A percentile compares a stretch with the other conserved stretches of the same genome.
Conservation (phyloP, 2,888 invertebrate genomes). For the Octodonta nipae region DNA sequence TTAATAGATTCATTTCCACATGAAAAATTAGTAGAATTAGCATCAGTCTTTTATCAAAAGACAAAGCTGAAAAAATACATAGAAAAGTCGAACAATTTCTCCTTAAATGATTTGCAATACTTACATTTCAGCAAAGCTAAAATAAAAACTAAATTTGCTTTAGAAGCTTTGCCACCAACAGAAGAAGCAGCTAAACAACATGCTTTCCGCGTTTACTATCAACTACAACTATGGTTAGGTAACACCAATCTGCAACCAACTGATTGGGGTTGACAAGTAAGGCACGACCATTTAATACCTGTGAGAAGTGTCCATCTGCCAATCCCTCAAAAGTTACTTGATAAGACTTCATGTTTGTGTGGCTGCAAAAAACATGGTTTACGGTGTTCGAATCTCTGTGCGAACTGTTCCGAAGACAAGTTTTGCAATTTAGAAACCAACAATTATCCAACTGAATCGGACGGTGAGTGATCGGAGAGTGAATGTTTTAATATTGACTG, state of each 20-base stretch:
- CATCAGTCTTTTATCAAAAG: background rate
- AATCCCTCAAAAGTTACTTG: slow-evolving; percentile 1
- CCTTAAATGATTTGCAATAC: slow-evolving; percentile 1
- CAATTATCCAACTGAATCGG: no score
- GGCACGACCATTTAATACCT: background rate
- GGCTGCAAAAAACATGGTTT: slow-evolving; percentile 1
- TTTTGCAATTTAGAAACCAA: background rate
- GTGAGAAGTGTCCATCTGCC: background rate
- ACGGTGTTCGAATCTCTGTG: slow-evolving; percentile 1
- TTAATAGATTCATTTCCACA: background rate
- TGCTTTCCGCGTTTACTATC: no score
- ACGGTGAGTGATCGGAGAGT: no score
- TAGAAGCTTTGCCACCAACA: slow-evolving; percentile 1
- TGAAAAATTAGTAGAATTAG: slow-evolving; percentile 1
- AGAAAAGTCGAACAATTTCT: background rate
- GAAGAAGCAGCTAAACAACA: slow-evolving; percentile 1
- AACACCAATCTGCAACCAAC: background rate
- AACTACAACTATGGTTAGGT: no score
- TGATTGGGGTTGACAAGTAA: slow-evolving; percentile 1
- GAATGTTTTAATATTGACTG: background rate
- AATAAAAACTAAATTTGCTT: background rate
- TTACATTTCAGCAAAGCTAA: no score
- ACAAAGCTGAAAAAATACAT: background rate
- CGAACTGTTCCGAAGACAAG: background rate
- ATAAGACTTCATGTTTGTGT: background rate